Evolutionary conservation across 2,113 vertebrate genomes (phyloP).

Genomic region (Paramormyrops kingsleyae): DNA sequence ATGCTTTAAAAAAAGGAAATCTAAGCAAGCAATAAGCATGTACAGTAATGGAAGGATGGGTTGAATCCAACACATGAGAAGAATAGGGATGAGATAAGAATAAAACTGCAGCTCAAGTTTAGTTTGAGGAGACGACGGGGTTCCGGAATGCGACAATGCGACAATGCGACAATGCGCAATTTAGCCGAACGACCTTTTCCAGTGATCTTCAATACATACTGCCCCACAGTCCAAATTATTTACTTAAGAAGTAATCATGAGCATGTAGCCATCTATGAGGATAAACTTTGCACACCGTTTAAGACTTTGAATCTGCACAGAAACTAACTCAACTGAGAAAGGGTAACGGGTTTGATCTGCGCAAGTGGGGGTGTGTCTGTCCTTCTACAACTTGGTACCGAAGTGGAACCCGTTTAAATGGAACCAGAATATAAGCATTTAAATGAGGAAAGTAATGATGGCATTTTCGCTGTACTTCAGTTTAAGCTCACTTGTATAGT

Average conservation of each 20-base stretch:
- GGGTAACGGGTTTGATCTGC: neutral
- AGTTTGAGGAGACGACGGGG: neutral
- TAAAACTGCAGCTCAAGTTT: constrained; percentile 40
- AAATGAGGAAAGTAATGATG: neutral
- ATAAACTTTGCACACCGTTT: neutral
- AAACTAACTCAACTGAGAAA: neutral
- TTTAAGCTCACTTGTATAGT: neutral
- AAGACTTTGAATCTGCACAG: neutral
- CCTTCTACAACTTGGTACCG: neutral
- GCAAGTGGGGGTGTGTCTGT: neutral
- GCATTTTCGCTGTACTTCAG: neutral
- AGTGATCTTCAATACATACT: neutral
- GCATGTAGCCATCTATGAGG: neutral
- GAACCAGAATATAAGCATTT: neutral
- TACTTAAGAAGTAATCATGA: neutral
- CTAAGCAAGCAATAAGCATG: neutral
- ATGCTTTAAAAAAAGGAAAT: neutral
- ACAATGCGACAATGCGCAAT: too few relatives aligned
- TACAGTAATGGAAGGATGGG: neutral
- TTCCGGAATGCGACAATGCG: neutral
- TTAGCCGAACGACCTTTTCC: neutral
- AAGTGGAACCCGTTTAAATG: neutral
- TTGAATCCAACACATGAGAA: neutral
- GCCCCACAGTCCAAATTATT: neutral
- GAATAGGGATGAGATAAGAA: neutral